A percentile compares a stretch with the other conserved stretches of the same genome.
phyloP scores from a whole-genome alignment of 2,113 vertebrate species.

The Poeciliopsis prolifica region DNA sequence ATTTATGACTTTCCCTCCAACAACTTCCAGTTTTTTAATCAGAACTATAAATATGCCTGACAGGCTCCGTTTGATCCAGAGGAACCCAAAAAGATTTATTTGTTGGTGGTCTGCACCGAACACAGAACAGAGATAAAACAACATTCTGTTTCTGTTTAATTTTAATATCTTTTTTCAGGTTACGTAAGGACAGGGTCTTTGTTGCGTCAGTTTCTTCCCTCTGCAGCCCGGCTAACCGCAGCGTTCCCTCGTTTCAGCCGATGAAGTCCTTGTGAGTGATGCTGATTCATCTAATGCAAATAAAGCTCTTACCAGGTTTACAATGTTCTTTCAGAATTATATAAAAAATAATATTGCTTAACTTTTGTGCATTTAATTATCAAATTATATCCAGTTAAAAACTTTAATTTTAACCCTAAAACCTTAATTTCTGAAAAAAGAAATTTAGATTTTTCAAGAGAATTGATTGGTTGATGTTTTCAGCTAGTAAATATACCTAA shows the following conservation, averaged over 20 bases:
- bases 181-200: slow-evolving; percentile 22
- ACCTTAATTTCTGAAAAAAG: not conserved
- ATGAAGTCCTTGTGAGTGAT: not conserved
- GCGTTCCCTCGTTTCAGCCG: not conserved
- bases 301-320: not conserved
- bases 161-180: slow-evolving; percentile 6
- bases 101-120: not conserved
- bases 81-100: not conserved
- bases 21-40: not conserved
- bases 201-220: slow-evolving; percentile 4
- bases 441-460: not conserved
- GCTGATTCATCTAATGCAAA: not conserved
- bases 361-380: too few species aligned
- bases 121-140: not conserved
- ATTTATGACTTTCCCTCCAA: not conserved
- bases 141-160: not conserved
- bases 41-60: not conserved
- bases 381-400: not conserved
- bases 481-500: not conserved
- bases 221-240: slow-evolving; percentile 19
- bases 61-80: not conserved
- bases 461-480: not conserved
- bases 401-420: too few species aligned
- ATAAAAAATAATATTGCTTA: not conserved
- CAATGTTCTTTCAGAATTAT: not conserved